These are phyloP conservation scores for Dicroscelio sp. DNA, from an alignment of 2,888 invertebrate genomes.

Conservation along the genomic window DNA sequence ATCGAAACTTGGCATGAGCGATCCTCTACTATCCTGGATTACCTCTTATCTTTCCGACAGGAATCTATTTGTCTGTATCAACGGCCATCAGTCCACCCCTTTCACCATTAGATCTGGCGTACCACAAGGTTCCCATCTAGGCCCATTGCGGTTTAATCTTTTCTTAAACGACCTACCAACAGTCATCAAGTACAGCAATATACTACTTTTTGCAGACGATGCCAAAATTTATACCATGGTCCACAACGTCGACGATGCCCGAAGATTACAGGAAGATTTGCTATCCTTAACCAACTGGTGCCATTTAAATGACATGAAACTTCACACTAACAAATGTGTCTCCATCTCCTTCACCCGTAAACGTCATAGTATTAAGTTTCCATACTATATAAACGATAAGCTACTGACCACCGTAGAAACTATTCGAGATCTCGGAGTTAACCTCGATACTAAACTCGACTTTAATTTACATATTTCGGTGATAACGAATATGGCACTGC, in stretches of 20 bases:
- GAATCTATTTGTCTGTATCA: background rate
- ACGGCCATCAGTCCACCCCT: background rate
- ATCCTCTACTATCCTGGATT: constrained; percentile 17
- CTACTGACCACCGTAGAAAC: background rate
- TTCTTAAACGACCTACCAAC: constrained; percentile 39
- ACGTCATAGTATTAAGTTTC: background rate
- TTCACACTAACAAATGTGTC: background rate
- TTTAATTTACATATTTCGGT: constrained; percentile 25
- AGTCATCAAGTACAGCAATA: background rate
- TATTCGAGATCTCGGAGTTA: background rate
- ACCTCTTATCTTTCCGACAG: constrained; percentile 12
- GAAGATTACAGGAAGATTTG: background rate
- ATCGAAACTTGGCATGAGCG: background rate
- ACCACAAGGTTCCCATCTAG: constrained; percentile 39
- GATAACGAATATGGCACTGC: background rate
- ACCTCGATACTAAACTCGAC: constrained; percentile 10
- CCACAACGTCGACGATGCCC: background rate
- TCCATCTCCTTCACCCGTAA: background rate
- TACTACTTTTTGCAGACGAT: constrained; percentile 28
- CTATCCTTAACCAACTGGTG: background rate
- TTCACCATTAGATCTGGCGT: constrained; percentile 22
- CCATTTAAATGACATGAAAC: background rate
- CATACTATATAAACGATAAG: background rate
- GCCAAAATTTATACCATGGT: background rate
- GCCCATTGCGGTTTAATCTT: constrained; percentile 21